Conservation (phyloP, 2,113 vertebrate species). For the Poecile atricapillus region DNA sequence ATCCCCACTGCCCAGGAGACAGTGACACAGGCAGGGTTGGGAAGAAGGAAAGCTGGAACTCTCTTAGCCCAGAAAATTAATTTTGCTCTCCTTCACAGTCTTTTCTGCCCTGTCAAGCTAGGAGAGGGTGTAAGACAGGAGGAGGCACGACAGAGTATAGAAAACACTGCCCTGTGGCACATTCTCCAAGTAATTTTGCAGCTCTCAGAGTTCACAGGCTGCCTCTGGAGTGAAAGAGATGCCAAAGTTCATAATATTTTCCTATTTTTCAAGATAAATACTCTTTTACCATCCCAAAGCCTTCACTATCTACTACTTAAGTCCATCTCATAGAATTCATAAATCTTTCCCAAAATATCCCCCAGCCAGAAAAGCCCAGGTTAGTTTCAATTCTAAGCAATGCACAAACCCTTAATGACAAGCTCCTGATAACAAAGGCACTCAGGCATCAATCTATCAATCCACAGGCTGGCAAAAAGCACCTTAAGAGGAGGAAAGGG, state of each 20-base stretch:
- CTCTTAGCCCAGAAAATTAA: background rate
- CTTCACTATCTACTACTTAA: background rate
- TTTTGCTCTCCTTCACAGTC: background rate
- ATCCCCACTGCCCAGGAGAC: fast-evolving
- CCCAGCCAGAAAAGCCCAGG: background rate
- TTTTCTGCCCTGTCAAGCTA: background rate
- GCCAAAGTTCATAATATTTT: background rate
- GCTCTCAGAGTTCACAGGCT: background rate
- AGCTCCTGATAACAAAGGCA: conserved; percentile 18
- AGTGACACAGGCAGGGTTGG: background rate
- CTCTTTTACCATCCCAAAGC: background rate
- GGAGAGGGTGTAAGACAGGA: background rate
- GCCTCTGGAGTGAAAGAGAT: background rate
- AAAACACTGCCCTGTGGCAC: background rate
- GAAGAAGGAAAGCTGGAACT: background rate
- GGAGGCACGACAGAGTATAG: background rate
- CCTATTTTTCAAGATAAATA: background rate
- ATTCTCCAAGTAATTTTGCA: background rate
- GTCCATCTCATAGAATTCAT: background rate
- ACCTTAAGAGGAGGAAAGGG: conserved; percentile 38
- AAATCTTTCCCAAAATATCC: conserved; percentile 5
- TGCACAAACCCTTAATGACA: conserved; percentile 9
- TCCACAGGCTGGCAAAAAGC: background rate
- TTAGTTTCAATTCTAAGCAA: conserved; percentile 21
- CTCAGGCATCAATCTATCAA: conserved; percentile 26